These are phyloP conservation scores for Xenops minutus DNA, from an alignment of 2,797 vertebrate species.

Conservation along the genomic window DNA sequence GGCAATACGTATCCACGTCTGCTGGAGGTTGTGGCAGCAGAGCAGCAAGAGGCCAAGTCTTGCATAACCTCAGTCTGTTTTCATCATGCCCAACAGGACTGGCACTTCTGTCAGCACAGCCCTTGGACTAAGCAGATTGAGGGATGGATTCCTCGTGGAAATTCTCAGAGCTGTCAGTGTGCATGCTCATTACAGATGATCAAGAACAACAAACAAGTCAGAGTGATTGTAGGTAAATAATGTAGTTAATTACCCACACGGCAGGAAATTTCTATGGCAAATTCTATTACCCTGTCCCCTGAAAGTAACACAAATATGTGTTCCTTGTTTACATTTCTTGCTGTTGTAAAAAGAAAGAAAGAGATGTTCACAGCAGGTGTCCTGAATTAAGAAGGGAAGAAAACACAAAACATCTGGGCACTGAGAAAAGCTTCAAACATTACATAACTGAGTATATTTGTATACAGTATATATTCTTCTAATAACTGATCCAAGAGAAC, in stretches of 20 bases:
- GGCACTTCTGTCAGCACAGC: constrained; percentile 8
- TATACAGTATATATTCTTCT: background rate
- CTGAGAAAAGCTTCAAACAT: background rate
- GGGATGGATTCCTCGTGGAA: background rate
- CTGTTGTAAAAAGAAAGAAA: background rate
- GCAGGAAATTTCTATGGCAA: background rate
- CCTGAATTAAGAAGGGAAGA: background rate
- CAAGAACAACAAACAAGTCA: background rate
- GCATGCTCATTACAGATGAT: background rate
- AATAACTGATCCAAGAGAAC: background rate
- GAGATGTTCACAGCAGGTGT: background rate
- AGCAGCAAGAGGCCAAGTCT: background rate
- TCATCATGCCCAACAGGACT: background rate
- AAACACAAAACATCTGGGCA: background rate
- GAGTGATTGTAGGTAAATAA: background rate
- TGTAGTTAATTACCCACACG: constrained; percentile 1
- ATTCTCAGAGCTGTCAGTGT: constrained; percentile 29
- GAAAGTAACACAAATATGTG: background rate
- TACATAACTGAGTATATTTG: background rate
- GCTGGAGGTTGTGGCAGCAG: background rate
- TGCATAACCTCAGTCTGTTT: background rate
- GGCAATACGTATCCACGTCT: background rate
- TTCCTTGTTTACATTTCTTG: background rate
- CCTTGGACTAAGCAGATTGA: constrained; percentile 27
- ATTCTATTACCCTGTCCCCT: background rate